Evolutionary conservation across 2,113 vertebrate species (phyloP).

Genomic region (Lipophrys pholis): DNA sequence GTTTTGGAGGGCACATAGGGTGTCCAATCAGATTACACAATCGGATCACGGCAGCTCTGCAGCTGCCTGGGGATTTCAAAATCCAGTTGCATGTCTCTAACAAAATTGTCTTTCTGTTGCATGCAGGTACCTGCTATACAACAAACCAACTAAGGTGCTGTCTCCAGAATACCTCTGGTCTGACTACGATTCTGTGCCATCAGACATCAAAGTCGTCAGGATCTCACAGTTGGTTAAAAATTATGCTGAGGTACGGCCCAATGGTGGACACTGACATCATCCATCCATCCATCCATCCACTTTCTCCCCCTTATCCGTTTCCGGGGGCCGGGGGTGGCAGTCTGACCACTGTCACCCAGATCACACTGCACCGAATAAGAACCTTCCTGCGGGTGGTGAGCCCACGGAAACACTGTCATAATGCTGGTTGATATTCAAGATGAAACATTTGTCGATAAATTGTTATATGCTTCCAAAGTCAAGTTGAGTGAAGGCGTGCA

Average conservation of each 20-base stretch:
- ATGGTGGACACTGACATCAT: slow-evolving; percentile 46
- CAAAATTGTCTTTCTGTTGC: background rate
- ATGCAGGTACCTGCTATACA: slow-evolving; percentile 60
- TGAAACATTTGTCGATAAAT: background rate
- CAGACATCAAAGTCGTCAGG: slow-evolving; percentile 58
- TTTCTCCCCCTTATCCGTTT: too few species aligned
- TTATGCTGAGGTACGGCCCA: slow-evolving; percentile 54
- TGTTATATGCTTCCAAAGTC: background rate
- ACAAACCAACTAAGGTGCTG: slow-evolving; percentile 67
- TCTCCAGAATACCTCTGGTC: slow-evolving; percentile 67
- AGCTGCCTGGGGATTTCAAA: too few species aligned
- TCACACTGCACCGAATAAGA: too few species aligned
- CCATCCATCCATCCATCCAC: too few species aligned
- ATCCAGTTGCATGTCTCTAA: too few species aligned
- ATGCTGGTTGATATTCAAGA: background rate
- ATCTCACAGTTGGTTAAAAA: slow-evolving; percentile 60
- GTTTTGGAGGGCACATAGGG: too few species aligned
- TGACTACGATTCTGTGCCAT: slow-evolving; percentile 5
- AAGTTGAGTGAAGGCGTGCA: too few species aligned
- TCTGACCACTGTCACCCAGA: too few species aligned
- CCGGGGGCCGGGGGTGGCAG: too few species aligned
- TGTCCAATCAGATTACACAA: too few species aligned
- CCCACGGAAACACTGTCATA: slow-evolving; percentile 21
- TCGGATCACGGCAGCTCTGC: too few species aligned
- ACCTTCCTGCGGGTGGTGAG: too few species aligned